Conservation (phyloP, 2,113 vertebrate genomes). For the Myotis yumanensis region DNA sequence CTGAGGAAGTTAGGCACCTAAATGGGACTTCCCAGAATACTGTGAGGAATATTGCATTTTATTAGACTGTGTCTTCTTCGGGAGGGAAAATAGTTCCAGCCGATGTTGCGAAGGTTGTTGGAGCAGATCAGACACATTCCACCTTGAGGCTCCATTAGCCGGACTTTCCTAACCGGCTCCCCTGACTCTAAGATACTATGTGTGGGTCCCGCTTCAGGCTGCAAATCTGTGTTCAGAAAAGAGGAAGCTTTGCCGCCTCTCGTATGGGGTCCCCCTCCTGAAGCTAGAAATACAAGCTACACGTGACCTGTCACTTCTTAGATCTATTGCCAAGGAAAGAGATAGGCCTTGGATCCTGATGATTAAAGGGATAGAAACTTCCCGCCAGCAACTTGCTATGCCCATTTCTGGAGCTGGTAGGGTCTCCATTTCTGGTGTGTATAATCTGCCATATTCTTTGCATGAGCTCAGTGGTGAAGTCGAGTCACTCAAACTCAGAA, state of each 20-base stretch:
- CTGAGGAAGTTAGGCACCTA: background rate
- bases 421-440: background rate
- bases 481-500: background rate
- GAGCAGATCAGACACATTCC: constrained; percentile 62
- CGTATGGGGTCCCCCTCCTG: background rate
- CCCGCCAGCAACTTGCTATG: background rate
- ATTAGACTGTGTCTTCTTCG: constrained; percentile 41
- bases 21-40: background rate
- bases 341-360: background rate
- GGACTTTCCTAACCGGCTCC: constrained; percentile 21
- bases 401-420: background rate
- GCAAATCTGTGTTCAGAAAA: background rate
- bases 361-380: background rate
- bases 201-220: rapidly evolving
- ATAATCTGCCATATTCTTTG: background rate
- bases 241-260: background rate
- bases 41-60: constrained; percentile 64
- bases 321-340: background rate
- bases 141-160: constrained; percentile 36
- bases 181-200: background rate
- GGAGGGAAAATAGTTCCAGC: constrained; percentile 47
- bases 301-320: background rate
- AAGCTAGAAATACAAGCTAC: background rate
- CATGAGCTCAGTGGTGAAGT: background rate
- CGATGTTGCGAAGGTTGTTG: constrained; percentile 69